A percentile compares a stretch with the other conserved stretches of the same genome.
Evolutionary conservation across 2,888 invertebrate genomes (phyloP).

Genomic region (Morpho helenor): DNA sequence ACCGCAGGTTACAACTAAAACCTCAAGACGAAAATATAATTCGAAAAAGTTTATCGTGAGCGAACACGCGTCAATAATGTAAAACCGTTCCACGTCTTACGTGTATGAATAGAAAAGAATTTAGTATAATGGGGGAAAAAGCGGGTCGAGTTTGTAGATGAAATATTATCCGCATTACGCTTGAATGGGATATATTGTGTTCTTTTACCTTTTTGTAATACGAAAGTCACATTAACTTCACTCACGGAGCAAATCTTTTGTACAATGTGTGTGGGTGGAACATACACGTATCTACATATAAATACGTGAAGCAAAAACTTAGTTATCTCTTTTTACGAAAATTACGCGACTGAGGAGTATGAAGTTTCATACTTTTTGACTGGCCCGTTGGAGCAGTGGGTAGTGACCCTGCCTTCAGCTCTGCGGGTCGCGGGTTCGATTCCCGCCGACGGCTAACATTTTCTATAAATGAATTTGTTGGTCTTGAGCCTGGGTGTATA

Average conservation of each 20-base stretch:
- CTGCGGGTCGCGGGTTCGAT: too few species aligned
- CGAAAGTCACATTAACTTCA: not conserved
- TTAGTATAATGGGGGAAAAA: slow-evolving; percentile 8
- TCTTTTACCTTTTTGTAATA: slow-evolving; percentile 1
- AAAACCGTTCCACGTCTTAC: slow-evolving; percentile 5
- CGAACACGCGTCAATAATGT: slow-evolving; percentile 14
- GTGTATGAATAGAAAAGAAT: slow-evolving; percentile 1
- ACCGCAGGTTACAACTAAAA: too few species aligned
- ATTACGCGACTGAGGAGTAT: too few species aligned
- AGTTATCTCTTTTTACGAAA: too few species aligned
- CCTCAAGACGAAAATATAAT: not conserved
- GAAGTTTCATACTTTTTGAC: too few species aligned
- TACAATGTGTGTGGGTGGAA: not conserved
- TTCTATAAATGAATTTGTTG: too few species aligned
- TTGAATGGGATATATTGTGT: not conserved
- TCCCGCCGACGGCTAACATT: too few species aligned
- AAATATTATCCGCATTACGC: slow-evolving; percentile 8
- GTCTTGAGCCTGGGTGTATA: too few species aligned
- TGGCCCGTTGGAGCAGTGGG: too few species aligned
- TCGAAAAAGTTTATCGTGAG: slow-evolving; percentile 13
- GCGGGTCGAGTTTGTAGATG: slow-evolving; percentile 9
- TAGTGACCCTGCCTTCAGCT: too few species aligned
- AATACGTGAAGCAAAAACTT: too few species aligned
- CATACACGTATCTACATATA: too few species aligned
- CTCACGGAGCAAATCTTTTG: not conserved